These are phyloP conservation scores for Agrotis segetum DNA, from an alignment of 2,888 invertebrate species.

Conservation along the genomic window DNA sequence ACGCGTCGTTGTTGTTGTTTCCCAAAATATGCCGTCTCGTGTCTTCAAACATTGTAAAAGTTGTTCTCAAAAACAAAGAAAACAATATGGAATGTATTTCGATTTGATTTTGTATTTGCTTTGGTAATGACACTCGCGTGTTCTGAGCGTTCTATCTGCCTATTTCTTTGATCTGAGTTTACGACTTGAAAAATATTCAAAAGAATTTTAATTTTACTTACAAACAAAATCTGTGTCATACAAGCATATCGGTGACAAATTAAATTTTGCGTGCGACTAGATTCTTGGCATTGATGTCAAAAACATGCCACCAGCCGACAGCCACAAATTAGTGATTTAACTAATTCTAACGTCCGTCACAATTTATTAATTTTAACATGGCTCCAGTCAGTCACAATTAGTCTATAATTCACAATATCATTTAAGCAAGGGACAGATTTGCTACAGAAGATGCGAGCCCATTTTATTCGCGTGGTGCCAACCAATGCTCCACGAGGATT, in stretches of 20 bases:
- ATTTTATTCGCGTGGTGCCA: not conserved
- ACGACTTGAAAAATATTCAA: not conserved
- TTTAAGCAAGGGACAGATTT: constrained; percentile 27
- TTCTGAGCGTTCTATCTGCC: no score
- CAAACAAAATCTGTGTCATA: constrained; percentile 19
- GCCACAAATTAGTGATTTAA: constrained; percentile 45
- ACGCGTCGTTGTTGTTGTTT: no score
- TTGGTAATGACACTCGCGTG: no score
- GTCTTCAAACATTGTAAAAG: no score
- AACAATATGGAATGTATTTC: no score
- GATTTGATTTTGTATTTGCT: no score
- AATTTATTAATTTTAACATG: constrained; percentile 36
- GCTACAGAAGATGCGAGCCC: not conserved
- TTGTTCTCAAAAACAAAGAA: no score
- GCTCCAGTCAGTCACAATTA: constrained; percentile 35
- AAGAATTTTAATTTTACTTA: not conserved
- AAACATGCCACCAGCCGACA: constrained; percentile 14
- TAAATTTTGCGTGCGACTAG: constrained; percentile 23
- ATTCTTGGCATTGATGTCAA: constrained; percentile 33
- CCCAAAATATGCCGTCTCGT: no score
- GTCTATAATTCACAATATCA: constrained; percentile 18
- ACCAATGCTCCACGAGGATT: not conserved
- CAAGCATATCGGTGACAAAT: constrained; percentile 30
- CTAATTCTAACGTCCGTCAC: constrained; percentile 31
- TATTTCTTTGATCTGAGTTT: no score